Conservation (phyloP, 2,888 invertebrate genomes). For the Diplolepis rosae region DNA sequence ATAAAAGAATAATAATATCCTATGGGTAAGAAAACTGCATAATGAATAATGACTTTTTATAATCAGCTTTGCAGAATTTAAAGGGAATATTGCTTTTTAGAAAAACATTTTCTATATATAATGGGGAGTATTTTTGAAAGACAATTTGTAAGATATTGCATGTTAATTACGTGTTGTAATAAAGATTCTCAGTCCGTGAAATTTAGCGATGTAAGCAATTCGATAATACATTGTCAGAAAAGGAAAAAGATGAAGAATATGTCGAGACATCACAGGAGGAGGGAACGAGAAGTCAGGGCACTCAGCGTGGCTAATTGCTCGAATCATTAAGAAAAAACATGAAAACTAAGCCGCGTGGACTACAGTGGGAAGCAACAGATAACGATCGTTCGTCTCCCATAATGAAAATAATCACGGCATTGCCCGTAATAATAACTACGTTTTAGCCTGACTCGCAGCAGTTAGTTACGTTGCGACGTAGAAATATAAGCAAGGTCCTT, state of each 20-base stretch:
- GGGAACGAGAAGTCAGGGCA: conserved; percentile 69
- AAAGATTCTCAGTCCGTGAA: not conserved
- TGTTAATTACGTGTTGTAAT: not conserved
- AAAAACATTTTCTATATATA: no score
- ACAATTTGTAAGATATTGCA: not conserved
- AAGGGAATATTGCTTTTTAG: not conserved
- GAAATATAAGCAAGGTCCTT: conserved; percentile 39
- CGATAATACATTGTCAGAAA: conserved; percentile 21
- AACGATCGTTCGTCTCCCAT: conserved; percentile 65
- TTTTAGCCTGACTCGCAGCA: conserved; percentile 49
- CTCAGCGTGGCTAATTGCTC: conserved; percentile 74
- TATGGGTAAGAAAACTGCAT: no score
- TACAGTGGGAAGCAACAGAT: conserved; percentile 69
- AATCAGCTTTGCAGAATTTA: no score
- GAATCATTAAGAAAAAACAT: conserved; percentile 74
- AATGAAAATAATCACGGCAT: conserved; percentile 73
- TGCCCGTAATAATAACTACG: conserved; percentile 57
- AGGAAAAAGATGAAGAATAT: not conserved
- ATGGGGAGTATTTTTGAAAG: no score
- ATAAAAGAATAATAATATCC: no score
- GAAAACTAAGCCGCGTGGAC: conserved; percentile 66
- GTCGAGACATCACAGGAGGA: not conserved
- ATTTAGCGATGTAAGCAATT: conserved; percentile 13
- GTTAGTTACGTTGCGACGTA: conserved; percentile 46
- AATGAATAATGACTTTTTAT: no score